Conservation (phyloP, 2,113 vertebrate genomes). For the Burhinus oedicnemus region DNA sequence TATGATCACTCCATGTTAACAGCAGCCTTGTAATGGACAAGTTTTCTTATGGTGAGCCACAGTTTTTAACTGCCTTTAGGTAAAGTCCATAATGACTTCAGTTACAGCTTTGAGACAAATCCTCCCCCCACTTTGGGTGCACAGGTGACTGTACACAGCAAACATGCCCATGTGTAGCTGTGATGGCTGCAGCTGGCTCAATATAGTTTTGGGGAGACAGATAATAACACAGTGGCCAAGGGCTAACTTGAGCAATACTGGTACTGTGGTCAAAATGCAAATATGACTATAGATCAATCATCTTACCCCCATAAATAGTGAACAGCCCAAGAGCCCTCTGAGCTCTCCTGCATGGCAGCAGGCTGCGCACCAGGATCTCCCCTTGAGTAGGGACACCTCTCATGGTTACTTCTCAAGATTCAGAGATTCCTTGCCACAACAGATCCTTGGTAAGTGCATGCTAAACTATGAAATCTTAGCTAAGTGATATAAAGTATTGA, state of each 20-base stretch:
- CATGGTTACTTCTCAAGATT: neutral
- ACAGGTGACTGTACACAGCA: neutral
- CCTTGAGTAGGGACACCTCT: neutral
- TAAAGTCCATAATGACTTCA: neutral
- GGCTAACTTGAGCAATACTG: neutral
- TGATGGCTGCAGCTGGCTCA: neutral
- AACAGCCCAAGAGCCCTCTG: neutral
- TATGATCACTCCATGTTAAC: neutral
- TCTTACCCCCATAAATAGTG: neutral
- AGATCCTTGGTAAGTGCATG: neutral
- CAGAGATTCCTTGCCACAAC: neutral
- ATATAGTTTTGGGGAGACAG: neutral
- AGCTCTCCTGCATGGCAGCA: neutral
- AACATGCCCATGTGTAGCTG: neutral
- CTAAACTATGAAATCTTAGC: neutral
- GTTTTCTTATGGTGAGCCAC: rapidly evolving
- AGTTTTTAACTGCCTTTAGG: neutral
- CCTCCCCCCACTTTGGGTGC: neutral
- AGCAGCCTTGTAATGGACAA: neutral
- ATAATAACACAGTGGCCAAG: neutral
- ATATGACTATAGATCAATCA: neutral
- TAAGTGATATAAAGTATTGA: neutral
- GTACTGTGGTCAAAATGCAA: neutral
- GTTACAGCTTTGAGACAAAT: neutral
- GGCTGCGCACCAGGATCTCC: neutral